Evolutionary conservation across 1,140 invertebrate genomes (phyloP).

Genomic region (Acarapis woodi): DNA sequence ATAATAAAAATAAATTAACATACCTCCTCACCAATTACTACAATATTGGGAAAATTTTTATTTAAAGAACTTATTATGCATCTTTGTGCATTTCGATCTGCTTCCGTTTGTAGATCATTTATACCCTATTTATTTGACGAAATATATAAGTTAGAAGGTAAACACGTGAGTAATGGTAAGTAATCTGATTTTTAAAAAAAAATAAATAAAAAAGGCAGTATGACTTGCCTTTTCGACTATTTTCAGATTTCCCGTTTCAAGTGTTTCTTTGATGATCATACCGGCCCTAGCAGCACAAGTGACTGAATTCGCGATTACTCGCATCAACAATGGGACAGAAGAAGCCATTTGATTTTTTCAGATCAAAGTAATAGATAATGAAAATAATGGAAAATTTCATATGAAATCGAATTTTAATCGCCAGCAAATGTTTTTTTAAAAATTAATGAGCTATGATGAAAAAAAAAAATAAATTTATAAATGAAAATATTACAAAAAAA

Average conservation of each 20-base stretch:
- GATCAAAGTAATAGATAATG: too few relatives aligned
- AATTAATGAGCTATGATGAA: too few relatives aligned
- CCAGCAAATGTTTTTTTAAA: too few relatives aligned
- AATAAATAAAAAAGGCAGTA: not conserved
- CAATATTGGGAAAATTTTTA: conserved; percentile 48
- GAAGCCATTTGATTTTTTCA: too few relatives aligned
- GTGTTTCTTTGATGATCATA: conserved; percentile 59
- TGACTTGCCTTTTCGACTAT: conserved; percentile 53
- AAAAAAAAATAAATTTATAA: too few relatives aligned
- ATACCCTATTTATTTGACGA: conserved; percentile 28
- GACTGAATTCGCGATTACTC: conserved; percentile 40
- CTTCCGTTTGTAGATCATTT: conserved; percentile 88
- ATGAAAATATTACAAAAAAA: too few relatives aligned
- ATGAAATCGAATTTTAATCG: too few relatives aligned
- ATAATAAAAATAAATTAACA: conserved; percentile 6
- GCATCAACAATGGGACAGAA: conserved; percentile 14
- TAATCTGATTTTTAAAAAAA: not conserved
- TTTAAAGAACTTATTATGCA: conserved; percentile 63
- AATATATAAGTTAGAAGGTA: conserved; percentile 9
- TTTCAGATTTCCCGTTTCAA: conserved; percentile 54
- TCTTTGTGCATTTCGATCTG: conserved; percentile 67
- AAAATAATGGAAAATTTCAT: too few relatives aligned
- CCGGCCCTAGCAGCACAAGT: conserved; percentile 47
- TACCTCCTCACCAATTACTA: conserved; percentile 79
- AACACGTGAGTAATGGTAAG: not conserved